Evolutionary conservation across 2,888 invertebrate genomes (phyloP), one percentile per base, ranked within the genome.

Genomic region (Lasioglossum lativentre): DNA sequence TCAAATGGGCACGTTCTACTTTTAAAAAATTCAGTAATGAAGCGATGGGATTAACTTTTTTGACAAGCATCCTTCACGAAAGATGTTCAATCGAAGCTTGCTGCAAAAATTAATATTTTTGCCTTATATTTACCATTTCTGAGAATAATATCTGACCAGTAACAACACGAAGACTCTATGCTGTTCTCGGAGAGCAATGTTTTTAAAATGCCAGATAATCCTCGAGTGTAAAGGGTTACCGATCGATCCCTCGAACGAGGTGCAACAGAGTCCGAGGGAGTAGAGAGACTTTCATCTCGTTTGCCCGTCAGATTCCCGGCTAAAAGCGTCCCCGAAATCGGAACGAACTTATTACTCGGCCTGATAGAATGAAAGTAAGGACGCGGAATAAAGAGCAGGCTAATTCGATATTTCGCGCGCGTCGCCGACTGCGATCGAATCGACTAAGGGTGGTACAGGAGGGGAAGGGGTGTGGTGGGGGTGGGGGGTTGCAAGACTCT

Each of bases 371-470:
- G 27, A 56, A 78, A 38, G 83, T 83, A 87, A 88, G 71, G 83
- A 76, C 78, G 85, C 81, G 76, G 85, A 88, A 89, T 77, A 86
- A 90, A 88, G 82, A 80, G 77, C 78, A 78, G 72, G 38, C 85
- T 90, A 90, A 90, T 90, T 87, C 86, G 81, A 89, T 89, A 90
- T 90, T 88, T 90, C 74, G 75, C 78, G 77, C 80, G 88, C 89
- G 77, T 87, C 78, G 83, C 38, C 72, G 80, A 82, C 78, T 78
- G 78, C 82, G 84, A 86, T 86, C 85, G 82, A 88, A 59, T 75
- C 78, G 68, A 52, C 56, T 63, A 27, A 38, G 38, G 45, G 19
- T 27, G 45, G 74, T 38, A 66, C 12, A 63, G 10, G 34, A 47
- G 40, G 12, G 47, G 30, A 23, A 42, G 42, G 16, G 75, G 12